Percentiles rank a stretch among this genome's conserved stretches.
These are phyloP conservation scores for Gopherus evgoodei DNA, from an alignment of 2,113 vertebrate species.

Conservation along the genomic window DNA sequence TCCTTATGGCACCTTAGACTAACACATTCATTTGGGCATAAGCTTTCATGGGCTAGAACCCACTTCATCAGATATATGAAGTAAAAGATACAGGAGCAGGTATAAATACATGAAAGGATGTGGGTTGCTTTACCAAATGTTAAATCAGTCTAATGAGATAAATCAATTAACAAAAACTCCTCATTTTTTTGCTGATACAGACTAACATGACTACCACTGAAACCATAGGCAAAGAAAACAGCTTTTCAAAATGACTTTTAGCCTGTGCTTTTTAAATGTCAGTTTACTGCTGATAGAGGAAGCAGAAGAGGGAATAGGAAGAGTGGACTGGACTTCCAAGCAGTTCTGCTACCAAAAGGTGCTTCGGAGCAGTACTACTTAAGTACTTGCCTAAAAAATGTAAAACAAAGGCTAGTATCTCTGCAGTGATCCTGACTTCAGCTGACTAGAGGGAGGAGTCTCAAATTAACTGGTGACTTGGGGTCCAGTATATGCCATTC, in stretches of 20 bases:
- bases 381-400: too few species aligned
- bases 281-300: neutral
- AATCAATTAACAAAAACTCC: too few species aligned
- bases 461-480: neutral
- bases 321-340: neutral
- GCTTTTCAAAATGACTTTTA: neutral
- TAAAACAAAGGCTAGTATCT: neutral
- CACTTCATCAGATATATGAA: too few species aligned
- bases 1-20: too few species aligned
- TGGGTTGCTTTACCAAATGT: too few species aligned
- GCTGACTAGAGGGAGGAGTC: neutral
- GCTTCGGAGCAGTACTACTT: neutral
- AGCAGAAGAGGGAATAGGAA: neutral
- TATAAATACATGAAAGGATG: too few species aligned
- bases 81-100: too few species aligned
- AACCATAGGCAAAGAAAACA: neutral
- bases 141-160: too few species aligned
- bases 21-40: too few species aligned
- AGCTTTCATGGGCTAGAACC: too few species aligned
- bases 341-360: neutral
- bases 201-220: too few species aligned
- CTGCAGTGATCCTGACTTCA: neutral
- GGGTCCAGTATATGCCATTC: neutral
- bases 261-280: accelerated
- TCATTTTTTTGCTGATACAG: too few species aligned